Percentiles rank a stretch among this genome's conserved stretches.
These are phyloP conservation scores for Odobenus rosmarus DNA, from an alignment of 2,113 vertebrate genomes.

Conservation along the genomic window DNA sequence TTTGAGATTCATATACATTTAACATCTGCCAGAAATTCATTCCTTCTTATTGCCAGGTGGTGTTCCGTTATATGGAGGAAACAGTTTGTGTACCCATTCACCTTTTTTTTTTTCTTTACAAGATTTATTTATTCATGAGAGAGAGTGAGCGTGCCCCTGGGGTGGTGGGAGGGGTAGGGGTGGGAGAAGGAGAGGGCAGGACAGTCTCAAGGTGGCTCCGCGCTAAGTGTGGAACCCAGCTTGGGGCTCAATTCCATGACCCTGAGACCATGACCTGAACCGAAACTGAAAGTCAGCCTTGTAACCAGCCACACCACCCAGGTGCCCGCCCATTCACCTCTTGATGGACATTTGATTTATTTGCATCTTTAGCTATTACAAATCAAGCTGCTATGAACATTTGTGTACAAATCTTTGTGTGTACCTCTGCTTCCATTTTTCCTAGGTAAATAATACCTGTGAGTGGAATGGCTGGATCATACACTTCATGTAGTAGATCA, in stretches of 20 bases:
- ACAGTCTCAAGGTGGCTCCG: not conserved
- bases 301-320: not conserved
- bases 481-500: not conserved
- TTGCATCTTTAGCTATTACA: not conserved
- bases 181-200: not conserved
- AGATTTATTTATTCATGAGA: not conserved
- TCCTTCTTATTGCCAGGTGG: not conserved
- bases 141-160: not conserved
- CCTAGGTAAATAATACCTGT: not conserved
- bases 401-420: not conserved
- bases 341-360: not conserved
- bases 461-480: not conserved
- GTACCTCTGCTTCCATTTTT: not conserved
- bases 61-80: not conserved
- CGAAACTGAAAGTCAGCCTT: not conserved
- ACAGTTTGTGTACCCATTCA: not conserved
- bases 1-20: not conserved
- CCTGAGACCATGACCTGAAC: not conserved
- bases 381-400: not conserved
- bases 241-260: not conserved
- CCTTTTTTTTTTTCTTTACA: not conserved
- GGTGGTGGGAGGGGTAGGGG: accelerated
- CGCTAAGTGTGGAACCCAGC: not conserved
- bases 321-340: not conserved
- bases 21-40: not conserved